Evolutionary conservation across 2,113 vertebrate genomes (phyloP), one percentile per base, ranked within the genome.

Genomic region (Oncorhynchus nerka): DNA sequence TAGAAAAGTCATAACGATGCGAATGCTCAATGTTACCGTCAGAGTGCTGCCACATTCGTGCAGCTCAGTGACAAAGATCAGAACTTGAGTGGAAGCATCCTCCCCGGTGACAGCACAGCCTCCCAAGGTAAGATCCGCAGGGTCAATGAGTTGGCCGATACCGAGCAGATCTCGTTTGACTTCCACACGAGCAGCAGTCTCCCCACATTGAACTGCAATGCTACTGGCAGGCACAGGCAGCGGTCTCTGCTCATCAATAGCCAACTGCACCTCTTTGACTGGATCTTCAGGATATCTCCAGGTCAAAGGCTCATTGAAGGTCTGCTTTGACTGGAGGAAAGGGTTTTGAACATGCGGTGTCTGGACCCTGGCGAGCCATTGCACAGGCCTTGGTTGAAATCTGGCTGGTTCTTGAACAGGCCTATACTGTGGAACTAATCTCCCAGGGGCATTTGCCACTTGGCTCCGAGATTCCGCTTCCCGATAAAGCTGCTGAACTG

Each of bases 81-180:
- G 73, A 26, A 90, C 80, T 5, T 70, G 74, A 1, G 73, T n/a
- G 0, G 30, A 24, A 0, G 68, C 1, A 30, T 89, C 85, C 28
- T 84, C 79, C 1, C 78, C 71, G 0, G 72, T 73, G 32, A 80
- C 79, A 1, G 79, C 32, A 76, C 91, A 91, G 5, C 83, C 90
- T 65, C 89, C 87, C 67, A 91, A 55, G 0, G 82, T 81, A 22
- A 93, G 24, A 12, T 87, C 88, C 2, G 68, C 64, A 2, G 86
- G 4, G 32, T 11, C 39, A 34, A 91, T 81, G 0, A 75, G 77
- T 8, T 74, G 75, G 0, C 90, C 89, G 2, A 70, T 85, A 19
- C 89, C 84, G 70, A 92, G 74, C 22, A 92, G 76, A 32, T 92
- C 91, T n/a, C 13, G 81, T 62, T 88, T 84, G 32, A 78, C 91